Evolutionary conservation across 2,113 vertebrate species (phyloP), one percentile per base, ranked within the genome.

Genomic region (Xerus inauris): DNA sequence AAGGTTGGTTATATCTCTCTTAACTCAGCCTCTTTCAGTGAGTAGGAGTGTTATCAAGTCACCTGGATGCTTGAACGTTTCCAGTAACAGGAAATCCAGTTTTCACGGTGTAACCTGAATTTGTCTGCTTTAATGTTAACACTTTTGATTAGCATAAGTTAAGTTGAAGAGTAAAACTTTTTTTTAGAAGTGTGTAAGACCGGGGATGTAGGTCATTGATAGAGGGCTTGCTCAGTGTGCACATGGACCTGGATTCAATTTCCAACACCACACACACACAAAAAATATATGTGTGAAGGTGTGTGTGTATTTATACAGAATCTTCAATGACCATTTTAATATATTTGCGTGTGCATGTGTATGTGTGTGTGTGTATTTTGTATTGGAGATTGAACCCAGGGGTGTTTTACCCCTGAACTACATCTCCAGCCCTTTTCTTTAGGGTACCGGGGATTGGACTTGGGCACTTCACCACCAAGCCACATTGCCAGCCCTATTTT

Each of bases 301-400:
- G 17, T 17, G 17, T 51, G 14, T 51, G 17, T 47, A 47, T 47
- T 6, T 47, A 47, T 47, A 47, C 17, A 51, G 17, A 51, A 38
- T 93, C n/a, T 54, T 94, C 54, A 95, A 5, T 88, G 87, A 57
- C 12, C n/a, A 51, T 96, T 96, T 95, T 89, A 97, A 82, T 88
- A 72, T 49, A 49, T 49, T 3, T 49, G 14, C n/a, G 5, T 49
- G 49, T 49, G 12, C 11, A 49, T 3, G 2, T 49, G 3, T 13
- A 49, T 49, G 3, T 49, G 14, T 49, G 11, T 49, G 11, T 49
- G 14, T 49, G 14, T 49, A 49, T 49, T 49, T 51, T 51, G 3
- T 14, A 57, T 57, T 57, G 2, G 54, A 8, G 54, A 57, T 57
- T 57, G 54, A 57, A 57, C 54, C 20, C 20, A 57, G 54, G 54